Base-by-base conservation (phyloP, 2,113 vertebrate species). In the Carettochelys insculpta region DNA sequence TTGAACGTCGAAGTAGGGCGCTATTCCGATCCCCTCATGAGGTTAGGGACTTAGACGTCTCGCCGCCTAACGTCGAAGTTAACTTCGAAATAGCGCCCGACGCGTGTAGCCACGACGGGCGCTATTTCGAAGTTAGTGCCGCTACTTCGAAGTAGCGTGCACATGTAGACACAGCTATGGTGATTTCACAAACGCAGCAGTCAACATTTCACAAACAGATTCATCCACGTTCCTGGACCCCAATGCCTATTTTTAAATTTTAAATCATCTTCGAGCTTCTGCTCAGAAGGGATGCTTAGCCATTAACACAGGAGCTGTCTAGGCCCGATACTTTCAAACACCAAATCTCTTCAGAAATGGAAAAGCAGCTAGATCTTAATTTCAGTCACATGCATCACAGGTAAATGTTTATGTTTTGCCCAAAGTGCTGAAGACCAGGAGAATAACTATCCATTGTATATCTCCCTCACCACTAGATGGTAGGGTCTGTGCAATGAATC, bases 121-220 rank as follows among this genome's bases (percentile, higher is more conserved):
- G n/a, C n/a, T n/a, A n/a, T n/a, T n/a, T n/a, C n/a, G n/a, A n/a
- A n/a, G n/a, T n/a, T n/a, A n/a, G n/a, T n/a, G n/a, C n/a, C n/a
- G n/a, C n/a, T n/a, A n/a, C n/a, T n/a, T n/a, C n/a, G n/a, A n/a
- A n/a, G n/a, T n/a, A n/a, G n/a, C n/a, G n/a, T n/a, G n/a, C n/a
- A n/a, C n/a, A n/a, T n/a, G n/a, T n/a, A n/a, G n/a, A n/a, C n/a
- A n/a, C n/a, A n/a, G n/a, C n/a, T n/a, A n/a, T n/a, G 51, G 53
- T 1, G 77, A 16, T 2, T 1, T 45, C 85, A 54, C 1, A n/a
- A 43, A 38, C 2, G 58, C 1, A 58, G 1, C 19, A 2, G 47
- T 92, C 78, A 76, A 22, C 3, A 34, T n/a, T 10, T 20, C 11
- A 48, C 34, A 34, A 31, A 78, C 34, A 61, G 71, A 80, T 43